These are phyloP conservation scores for Agrypnus murinus DNA, from an alignment of 2,888 invertebrate species.

Conservation along the genomic window DNA sequence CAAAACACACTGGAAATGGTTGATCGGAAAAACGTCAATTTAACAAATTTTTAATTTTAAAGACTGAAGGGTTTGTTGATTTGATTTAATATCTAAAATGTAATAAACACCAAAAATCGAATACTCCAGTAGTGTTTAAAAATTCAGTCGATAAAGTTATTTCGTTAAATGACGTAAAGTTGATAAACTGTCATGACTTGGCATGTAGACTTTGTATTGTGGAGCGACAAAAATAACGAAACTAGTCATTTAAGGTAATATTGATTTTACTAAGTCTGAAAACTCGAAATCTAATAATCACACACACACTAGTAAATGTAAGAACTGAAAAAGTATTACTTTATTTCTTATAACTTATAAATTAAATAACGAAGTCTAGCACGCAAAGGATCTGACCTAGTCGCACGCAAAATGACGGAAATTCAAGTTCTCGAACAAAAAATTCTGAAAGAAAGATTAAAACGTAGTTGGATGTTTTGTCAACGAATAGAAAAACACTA, in stretches of 20 bases:
- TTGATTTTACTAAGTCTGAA: slow-evolving; percentile 11
- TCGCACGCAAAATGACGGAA: slow-evolving; percentile 2
- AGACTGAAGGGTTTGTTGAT: too few relatives aligned
- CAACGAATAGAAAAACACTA: too few relatives aligned
- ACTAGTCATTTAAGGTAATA: slow-evolving; percentile 14
- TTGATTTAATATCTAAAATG: too few relatives aligned
- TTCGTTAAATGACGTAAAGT: not conserved
- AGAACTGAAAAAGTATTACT: not conserved
- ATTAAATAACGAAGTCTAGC: slow-evolving; percentile 8
- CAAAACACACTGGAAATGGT: too few relatives aligned
- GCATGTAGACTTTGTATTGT: slow-evolving; percentile 11
- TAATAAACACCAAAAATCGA: too few relatives aligned
- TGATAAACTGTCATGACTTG: not conserved
- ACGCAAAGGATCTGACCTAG: slow-evolving; percentile 3
- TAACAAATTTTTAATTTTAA: too few relatives aligned
- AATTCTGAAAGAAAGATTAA: too few relatives aligned
- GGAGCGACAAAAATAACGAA: slow-evolving; percentile 7
- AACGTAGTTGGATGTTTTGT: too few relatives aligned
- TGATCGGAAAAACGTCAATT: too few relatives aligned
- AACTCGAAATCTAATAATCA: not conserved
- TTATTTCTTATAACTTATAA: slow-evolving; percentile 11
- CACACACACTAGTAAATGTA: not conserved
- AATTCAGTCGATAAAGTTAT: slow-evolving; percentile 9
- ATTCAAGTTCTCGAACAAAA: not conserved
- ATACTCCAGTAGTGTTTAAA: not conserved